phyloP scores from a whole-genome alignment of 2,113 vertebrate species.

The Lepus timidus region DNA sequence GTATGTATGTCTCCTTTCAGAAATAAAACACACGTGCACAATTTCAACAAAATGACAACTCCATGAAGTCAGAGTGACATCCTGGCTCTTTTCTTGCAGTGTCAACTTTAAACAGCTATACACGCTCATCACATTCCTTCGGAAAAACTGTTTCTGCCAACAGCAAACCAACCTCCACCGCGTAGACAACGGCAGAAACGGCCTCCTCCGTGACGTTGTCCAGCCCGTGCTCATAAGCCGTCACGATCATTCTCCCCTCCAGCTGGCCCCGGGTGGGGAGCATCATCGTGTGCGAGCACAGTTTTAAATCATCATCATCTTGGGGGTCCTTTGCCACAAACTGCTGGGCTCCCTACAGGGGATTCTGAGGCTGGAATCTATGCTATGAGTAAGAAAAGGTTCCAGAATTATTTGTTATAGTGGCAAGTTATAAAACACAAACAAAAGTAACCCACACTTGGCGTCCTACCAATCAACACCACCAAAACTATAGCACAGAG shows the following conservation, averaged over 20 bases:
- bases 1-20: background rate
- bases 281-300: slow-evolving; percentile 96
- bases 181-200: slow-evolving; percentile 91
- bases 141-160: background rate
- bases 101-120: background rate
- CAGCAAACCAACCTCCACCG: slow-evolving; percentile 92
- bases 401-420: slow-evolving; percentile 4
- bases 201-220: slow-evolving; percentile 97
- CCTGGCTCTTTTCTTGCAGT: background rate
- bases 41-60: background rate
- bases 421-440: background rate
- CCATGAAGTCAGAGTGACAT: background rate
- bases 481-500: background rate
- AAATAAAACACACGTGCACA: background rate
- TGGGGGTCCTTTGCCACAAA: slow-evolving; percentile 94
- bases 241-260: slow-evolving; percentile 98
- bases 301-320: slow-evolving; percentile 96
- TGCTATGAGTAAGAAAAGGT: slow-evolving; percentile 88
- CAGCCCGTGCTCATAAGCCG: slow-evolving; percentile 95
- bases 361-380: slow-evolving; percentile 98
- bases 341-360: slow-evolving; percentile 94
- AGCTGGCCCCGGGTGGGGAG: slow-evolving; percentile 96
- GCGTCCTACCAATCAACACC: background rate
- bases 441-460: background rate
- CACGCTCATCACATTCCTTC: background rate